These are phyloP conservation scores for Botia kubotai DNA, from an alignment of 2,797 vertebrate genomes.

Conservation along the genomic window DNA sequence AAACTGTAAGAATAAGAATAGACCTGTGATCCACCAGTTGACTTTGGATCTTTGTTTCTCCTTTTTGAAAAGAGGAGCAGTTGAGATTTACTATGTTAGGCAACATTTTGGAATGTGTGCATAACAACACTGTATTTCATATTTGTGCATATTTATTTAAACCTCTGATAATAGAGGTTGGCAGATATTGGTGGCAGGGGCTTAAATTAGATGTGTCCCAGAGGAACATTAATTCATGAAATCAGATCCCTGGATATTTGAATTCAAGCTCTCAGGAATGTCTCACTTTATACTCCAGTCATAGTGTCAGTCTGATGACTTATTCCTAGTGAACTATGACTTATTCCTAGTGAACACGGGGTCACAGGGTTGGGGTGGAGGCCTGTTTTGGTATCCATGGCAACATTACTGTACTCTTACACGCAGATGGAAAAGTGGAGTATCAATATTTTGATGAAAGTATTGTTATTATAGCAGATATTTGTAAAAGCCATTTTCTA, in stretches of 20 bases:
- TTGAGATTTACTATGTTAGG: constrained; percentile 19
- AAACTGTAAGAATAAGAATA: no score
- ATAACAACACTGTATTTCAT: constrained; percentile 27
- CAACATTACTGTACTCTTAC: neutral
- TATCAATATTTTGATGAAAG: no score
- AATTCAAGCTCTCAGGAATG: constrained; percentile 20
- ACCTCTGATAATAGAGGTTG: neutral
- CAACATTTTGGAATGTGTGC: neutral
- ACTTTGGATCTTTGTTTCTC: neutral
- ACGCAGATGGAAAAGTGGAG: no score
- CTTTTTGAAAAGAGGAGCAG: neutral
- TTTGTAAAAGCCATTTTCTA: no score
- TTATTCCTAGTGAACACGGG: neutral
- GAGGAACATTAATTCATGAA: constrained; percentile 1
- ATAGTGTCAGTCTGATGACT: constrained; percentile 13
- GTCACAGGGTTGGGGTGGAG: neutral
- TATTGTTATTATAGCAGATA: no score
- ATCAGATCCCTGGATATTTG: neutral
- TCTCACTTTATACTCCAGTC: neutral
- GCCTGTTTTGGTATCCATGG: constrained; percentile 18
- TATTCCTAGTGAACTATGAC: neutral
- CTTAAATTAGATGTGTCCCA: neutral
- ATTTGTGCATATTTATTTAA: neutral
- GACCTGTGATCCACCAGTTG: neutral
- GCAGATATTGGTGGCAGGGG: neutral